Percentiles rank a stretch among this genome's conserved stretches.
Evolutionary conservation across 37 sponge, comb jelly and placozoan genomes (phyloP).

Genomic region (Hexactinellida sp.): DNA sequence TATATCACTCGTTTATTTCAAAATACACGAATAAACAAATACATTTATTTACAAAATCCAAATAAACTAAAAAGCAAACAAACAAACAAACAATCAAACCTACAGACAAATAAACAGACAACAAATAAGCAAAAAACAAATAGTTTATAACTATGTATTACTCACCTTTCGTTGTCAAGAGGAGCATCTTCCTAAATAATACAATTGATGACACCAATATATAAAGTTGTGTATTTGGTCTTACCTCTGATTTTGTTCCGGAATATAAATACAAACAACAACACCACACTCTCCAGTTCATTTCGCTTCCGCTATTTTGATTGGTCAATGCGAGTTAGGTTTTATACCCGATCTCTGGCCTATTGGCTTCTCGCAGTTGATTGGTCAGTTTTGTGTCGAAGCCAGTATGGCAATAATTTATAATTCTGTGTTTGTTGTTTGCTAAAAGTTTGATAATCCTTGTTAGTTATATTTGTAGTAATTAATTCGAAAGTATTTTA

Average conservation of each 20-base stretch:
- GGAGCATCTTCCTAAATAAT: background rate
- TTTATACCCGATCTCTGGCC: no score
- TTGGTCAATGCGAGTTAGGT: background rate
- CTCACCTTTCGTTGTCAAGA: background rate
- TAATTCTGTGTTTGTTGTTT: no score
- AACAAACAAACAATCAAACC: no score
- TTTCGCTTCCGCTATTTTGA: background rate
- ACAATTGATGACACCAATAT: background rate
- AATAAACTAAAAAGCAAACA: no score
- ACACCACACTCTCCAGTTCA: background rate
- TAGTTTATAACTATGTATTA: no score
- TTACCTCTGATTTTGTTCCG: background rate
- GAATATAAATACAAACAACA: constrained; percentile 9
- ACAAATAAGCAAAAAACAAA: no score
- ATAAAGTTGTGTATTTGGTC: background rate
- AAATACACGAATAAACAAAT: no score
- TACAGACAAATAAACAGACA: no score
- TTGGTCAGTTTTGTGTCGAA: background rate
- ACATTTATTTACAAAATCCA: no score
- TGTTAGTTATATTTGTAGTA: no score
- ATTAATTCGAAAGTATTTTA: background rate
- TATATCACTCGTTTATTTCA: no score
- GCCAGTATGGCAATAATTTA: background rate
- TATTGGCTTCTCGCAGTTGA: background rate
- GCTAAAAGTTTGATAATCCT: no score